phyloP scores from a whole-genome alignment of 2,888 invertebrate genomes.

The Melanchra persicariae region DNA sequence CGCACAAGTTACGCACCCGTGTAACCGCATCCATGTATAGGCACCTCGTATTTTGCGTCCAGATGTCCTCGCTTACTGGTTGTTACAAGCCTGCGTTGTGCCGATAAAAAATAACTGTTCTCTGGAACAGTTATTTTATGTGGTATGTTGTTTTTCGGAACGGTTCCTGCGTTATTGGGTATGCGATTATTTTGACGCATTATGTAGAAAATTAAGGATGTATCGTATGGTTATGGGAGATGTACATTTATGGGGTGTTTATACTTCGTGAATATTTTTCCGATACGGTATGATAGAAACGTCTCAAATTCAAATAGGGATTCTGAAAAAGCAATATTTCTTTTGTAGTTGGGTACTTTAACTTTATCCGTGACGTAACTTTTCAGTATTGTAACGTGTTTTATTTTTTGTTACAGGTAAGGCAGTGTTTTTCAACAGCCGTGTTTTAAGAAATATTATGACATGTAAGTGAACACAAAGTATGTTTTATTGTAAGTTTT shows the following conservation, averaged over 20 bases:
- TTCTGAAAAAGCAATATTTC: not conserved
- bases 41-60: slow-evolving; percentile 70
- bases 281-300: too few relatives aligned
- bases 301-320: too few relatives aligned
- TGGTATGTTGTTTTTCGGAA: slow-evolving; percentile 34
- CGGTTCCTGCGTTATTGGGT: slow-evolving; percentile 43
- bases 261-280: too few relatives aligned
- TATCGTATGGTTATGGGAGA: slow-evolving; percentile 18
- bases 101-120: slow-evolving; percentile 75
- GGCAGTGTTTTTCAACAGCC: not conserved
- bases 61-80: slow-evolving; percentile 68
- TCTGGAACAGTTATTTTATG: slow-evolving; percentile 46
- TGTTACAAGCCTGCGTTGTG: slow-evolving; percentile 61
- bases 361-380: not conserved
- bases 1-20: slow-evolving; percentile 48
- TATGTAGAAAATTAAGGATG: slow-evolving; percentile 48
- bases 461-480: slow-evolving; percentile 22
- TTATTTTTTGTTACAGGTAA: slow-evolving; percentile 52
- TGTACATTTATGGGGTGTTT: not conserved
- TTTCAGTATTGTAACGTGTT: not conserved
- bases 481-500: not conserved
- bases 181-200: slow-evolving; percentile 52
- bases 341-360: not conserved
- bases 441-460: not conserved
- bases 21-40: slow-evolving; percentile 57